Conservation (phyloP, 37 sponge, comb jelly and placozoan species). For the Agelas oroides region DNA sequence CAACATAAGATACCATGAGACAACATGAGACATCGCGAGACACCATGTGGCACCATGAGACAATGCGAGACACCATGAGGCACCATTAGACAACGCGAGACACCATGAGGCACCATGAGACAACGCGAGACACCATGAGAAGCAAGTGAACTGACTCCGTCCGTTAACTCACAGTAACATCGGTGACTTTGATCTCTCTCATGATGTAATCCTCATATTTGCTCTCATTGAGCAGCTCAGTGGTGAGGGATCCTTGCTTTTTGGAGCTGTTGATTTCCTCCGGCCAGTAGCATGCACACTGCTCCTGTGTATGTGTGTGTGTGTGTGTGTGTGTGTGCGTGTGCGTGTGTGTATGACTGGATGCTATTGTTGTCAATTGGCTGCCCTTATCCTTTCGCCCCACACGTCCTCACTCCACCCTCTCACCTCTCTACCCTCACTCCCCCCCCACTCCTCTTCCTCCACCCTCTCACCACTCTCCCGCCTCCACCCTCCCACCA, state of each 20-base stretch:
- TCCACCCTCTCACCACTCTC: background rate
- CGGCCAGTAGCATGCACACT: conserved; percentile 87
- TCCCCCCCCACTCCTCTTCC: too few species aligned
- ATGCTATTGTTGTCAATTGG: background rate
- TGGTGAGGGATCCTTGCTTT: background rate
- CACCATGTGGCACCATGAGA: too few species aligned
- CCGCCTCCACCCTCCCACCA: background rate
- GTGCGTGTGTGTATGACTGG: too few species aligned
- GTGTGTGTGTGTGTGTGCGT: background rate
- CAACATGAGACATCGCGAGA: too few species aligned
- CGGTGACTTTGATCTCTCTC: conserved; percentile 74
- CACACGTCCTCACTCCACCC: background rate
- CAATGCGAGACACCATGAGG: too few species aligned
- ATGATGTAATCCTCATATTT: conserved; percentile 56
- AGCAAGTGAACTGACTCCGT: too few species aligned
- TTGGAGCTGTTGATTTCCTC: conserved; percentile 8
- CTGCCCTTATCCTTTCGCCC: too few species aligned
- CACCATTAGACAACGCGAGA: too few species aligned
- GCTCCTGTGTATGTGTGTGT: conserved; percentile 46
- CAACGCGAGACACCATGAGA: too few species aligned
- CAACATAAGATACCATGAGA: too few species aligned
- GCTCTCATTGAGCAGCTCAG: conserved; percentile 28
- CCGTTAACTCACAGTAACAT: conserved; percentile 45
- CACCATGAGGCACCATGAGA: too few species aligned
- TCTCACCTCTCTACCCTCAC: background rate